phyloP scores from a whole-genome alignment of 2,888 invertebrate species.

The Cephus pulcher region DNA sequence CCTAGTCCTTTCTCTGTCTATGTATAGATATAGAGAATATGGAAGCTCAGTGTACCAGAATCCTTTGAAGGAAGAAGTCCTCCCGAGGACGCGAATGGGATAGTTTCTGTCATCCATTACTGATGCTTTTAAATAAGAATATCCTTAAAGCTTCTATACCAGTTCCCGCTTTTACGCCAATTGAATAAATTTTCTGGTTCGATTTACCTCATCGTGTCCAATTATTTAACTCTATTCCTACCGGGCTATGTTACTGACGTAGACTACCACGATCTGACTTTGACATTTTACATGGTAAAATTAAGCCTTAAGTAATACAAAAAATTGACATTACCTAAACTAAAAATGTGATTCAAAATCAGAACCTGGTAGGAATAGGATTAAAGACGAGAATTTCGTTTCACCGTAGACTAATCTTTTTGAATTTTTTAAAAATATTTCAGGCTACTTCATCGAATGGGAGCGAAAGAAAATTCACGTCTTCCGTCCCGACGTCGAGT shows the following conservation, averaged over 20 bases:
- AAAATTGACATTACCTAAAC: not conserved
- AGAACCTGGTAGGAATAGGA: not conserved
- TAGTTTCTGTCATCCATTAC: not conserved
- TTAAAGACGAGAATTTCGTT: not conserved
- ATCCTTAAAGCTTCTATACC: not conserved
- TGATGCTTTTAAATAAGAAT: not conserved
- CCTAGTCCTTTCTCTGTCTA: not conserved
- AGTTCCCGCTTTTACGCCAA: not conserved
- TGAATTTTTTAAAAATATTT: constrained; percentile 40
- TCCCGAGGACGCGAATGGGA: not conserved
- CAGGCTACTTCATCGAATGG: constrained; percentile 89
- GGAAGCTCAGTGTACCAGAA: not conserved
- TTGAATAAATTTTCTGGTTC: not conserved
- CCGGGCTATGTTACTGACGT: no score
- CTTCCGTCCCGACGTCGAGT: constrained; percentile 91
- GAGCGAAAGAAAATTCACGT: constrained; percentile 86
- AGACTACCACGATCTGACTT: no score
- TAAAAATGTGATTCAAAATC: not conserved
- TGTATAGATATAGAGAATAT: not conserved
- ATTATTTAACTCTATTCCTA: not conserved
- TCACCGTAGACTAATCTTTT: not conserved
- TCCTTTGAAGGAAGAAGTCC: not conserved
- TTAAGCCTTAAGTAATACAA: not conserved
- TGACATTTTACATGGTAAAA: no score
- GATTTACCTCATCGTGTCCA: not conserved